A percentile compares a stretch with the other conserved stretches of the same genome.
phyloP scores from a whole-genome alignment of 2,113 vertebrate genomes.

The Abramis brama region DNA sequence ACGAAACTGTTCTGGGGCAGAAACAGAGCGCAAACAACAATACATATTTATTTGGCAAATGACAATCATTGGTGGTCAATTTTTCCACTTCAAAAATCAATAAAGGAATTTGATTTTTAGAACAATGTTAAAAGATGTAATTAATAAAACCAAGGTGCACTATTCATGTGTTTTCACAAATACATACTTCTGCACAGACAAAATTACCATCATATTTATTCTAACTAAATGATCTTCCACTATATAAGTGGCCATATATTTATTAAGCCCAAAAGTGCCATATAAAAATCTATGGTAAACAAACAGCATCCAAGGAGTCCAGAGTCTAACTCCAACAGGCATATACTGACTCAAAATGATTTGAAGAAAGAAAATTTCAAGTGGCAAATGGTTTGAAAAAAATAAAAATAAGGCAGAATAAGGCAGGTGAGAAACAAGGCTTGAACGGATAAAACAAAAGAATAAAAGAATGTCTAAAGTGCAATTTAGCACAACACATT shows the following conservation, averaged over 20 bases:
- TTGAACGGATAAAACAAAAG: neutral
- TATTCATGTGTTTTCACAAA: neutral
- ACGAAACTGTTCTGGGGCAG: conserved; percentile 40
- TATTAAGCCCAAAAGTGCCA: conserved; percentile 21
- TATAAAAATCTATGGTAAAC: neutral
- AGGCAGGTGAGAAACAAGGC: conserved; percentile 13
- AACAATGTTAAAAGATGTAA: conserved; percentile 29
- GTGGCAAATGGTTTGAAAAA: conserved; percentile 7
- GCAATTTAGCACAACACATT: conserved; percentile 38
- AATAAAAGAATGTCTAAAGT: conserved; percentile 17
- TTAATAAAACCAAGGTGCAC: conserved; percentile 8
- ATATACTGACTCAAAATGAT: neutral
- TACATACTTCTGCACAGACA: neutral
- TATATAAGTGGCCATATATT: neutral
- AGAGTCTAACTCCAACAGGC: neutral
- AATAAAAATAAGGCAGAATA: conserved; percentile 21
- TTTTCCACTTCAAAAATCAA: neutral
- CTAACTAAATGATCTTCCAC: neutral
- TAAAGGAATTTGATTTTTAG: neutral
- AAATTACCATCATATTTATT: conserved; percentile 1
- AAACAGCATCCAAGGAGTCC: conserved; percentile 2
- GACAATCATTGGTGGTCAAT: conserved; percentile 23
- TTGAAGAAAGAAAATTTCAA: neutral
- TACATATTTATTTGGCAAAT: conserved; percentile 62
- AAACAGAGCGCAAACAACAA: conserved; percentile 38